Evolutionary conservation across 2,888 invertebrate species (phyloP).

Genomic region (Volucella inanis): DNA sequence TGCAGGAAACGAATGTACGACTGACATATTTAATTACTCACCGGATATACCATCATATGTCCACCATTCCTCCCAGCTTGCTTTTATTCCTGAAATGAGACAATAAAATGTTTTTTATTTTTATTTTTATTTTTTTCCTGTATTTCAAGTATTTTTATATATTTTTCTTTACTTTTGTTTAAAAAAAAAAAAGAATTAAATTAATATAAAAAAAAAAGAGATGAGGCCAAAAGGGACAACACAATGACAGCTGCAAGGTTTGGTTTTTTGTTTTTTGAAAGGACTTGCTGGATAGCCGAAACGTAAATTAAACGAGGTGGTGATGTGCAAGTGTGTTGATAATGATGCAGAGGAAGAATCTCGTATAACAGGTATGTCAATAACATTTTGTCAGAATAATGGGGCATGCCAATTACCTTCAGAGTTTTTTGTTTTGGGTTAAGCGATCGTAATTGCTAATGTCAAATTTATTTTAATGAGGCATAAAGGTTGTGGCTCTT

Average conservation of each 20-base stretch:
- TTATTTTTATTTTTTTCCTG: no score
- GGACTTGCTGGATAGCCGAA: neutral
- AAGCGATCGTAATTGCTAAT: no score
- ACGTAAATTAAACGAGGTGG: neutral
- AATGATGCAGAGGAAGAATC: no score
- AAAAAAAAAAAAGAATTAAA: conserved; percentile 41
- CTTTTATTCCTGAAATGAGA: conserved; percentile 80
- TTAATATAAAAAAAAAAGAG: neutral
- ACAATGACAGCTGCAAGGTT: conserved; percentile 19
- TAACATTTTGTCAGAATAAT: no score
- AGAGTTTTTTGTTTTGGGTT: no score
- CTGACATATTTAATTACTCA: conserved; percentile 83
- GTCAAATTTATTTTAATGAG: no score
- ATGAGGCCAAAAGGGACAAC: conserved; percentile 16
- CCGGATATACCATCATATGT: conserved; percentile 97
- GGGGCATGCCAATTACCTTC: no score
- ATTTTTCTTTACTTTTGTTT: conserved; percentile 12
- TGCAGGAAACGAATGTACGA: conserved; percentile 11
- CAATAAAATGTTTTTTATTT: conserved; percentile 32
- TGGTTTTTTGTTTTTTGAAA: neutral
- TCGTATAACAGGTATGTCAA: no score
- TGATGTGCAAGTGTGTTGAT: no score
- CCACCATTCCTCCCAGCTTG: conserved; percentile 98
- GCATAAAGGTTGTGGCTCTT: no score
- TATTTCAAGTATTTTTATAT: no score